Evolutionary conservation across 2,113 vertebrate genomes (phyloP), one percentile per base, ranked within the genome.

Genomic region (Hippocampus zosterae): DNA sequence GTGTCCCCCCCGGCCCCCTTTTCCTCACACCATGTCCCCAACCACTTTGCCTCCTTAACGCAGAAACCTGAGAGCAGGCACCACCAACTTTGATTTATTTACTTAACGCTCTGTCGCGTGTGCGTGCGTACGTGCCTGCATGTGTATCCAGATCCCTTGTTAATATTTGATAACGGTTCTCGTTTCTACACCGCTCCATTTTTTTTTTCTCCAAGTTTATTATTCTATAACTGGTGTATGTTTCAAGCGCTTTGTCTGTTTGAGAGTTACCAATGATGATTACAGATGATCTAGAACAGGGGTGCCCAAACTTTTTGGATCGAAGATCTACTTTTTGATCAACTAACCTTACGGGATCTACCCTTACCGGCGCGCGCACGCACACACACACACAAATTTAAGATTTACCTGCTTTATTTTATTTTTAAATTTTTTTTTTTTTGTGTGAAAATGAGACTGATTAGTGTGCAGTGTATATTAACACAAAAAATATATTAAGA

Each of bases 111-210:
- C 53, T 16, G 52, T 61, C 27, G 55, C 29, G 19, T 74, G 69
- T 73, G 48, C 70, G 33, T 72, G 81, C 86, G 87, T 83, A 78
- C 29, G 46, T 74, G 66, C 69, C 27, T 69, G 50, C 67, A 81
- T 88, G 86, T 62, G 33, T 21, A 10, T 62, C 27, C 74, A 86
- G 71, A 84, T 74, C 73, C 64, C 64, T 21, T 73, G 74, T 88
- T 84, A 87, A 86, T 86, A 83, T 88, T 89, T 87, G 75, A 90
- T 88, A 78, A 78, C 65, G 57, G 65, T 73, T 64, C 63, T 73
- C 60, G 55, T 37, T 67, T 48, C 70, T 40, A 40, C 42, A 65
- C 50, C 56, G 33, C 69, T 74, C 59, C 67, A 70, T 72, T 76
- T 72, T 76, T 69, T 69, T 76, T 72, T 76, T 69, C 68, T 2